Base-by-base conservation (phyloP, 2,797 vertebrate species). In the Zalophus californianus region DNA sequence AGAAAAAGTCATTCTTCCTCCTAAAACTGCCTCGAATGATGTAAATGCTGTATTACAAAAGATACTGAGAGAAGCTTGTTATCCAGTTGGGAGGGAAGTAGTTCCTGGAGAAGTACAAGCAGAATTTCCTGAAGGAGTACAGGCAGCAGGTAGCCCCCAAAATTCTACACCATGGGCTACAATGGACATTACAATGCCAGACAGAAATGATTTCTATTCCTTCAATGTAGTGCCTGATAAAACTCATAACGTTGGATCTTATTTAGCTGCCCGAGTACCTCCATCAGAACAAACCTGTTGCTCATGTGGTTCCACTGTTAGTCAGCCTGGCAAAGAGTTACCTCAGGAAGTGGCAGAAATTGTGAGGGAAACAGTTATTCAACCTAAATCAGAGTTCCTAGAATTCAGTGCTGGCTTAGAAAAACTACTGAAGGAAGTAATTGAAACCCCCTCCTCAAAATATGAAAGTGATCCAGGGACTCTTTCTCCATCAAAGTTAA, bases 261-360 rank as follows among this genome's bases (percentile, higher is more conserved):
- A 23, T 27, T 56, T 90, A 93, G 72, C 79, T 50, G 44, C 54
- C 25, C 75, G 11, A 0, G n/a, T 68, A 11, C 75, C 72, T 86
- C 88, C 64, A 41, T 64, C 82, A 86, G 94, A 83, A n/a, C 66
- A 97, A 75, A 88, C 14, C 41, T 15, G 32, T 80, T 52, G 4
- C 25, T 94, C 68, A 44, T 60, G 70, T 48, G 13, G 2, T 86
- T 66, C 68, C 25, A 35, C 44, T 32, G 27, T 56, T 78, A 25
- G 25, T 92, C 96, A 60, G 4, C 4, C 32, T 21, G 2, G 83
- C 96, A 95, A 32, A 85, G 94, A 79, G 29, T 44, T 92, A 23
- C 77, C 60, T 87, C 94, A 97, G 97, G 98, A 98, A 93, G 83
- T 98, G 54, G 62, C 0, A 86, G 98, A 98, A 75, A 96, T 11